Conservation (phyloP, 1,140 invertebrate genomes). For the Trinorchestia longiramus region DNA sequence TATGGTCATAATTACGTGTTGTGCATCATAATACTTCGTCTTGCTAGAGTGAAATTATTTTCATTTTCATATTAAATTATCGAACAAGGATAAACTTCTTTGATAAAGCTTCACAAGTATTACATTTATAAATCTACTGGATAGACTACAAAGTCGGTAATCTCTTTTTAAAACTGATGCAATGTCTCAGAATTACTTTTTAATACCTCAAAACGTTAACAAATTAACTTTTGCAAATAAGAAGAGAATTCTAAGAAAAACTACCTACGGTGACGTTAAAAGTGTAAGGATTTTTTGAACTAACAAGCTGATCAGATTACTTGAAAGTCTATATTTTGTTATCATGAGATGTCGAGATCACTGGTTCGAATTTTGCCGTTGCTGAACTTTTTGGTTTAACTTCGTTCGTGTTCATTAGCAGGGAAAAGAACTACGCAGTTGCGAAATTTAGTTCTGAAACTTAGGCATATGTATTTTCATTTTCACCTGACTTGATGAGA, state of each 20-base stretch:
- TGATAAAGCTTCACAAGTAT: not conserved
- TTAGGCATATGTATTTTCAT: not conserved
- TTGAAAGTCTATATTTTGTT: not conserved
- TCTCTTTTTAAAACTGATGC: not conserved
- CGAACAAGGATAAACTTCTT: not conserved
- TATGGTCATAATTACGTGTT: not conserved
- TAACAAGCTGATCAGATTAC: not conserved
- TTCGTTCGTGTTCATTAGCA: too few species aligned
- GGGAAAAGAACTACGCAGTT: too few species aligned
- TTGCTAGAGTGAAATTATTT: not conserved
- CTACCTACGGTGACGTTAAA: not conserved
- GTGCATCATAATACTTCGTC: not conserved
- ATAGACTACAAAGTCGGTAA: not conserved
- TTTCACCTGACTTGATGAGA: not conserved
- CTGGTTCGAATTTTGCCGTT: not conserved
- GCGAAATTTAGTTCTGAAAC: too few species aligned
- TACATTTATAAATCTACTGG: not conserved
- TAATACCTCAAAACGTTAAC: not conserved
- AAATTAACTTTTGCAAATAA: not conserved
- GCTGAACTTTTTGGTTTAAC: not conserved
- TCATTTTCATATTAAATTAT: not conserved
- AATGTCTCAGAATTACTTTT: not conserved
- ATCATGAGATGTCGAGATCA: not conserved
- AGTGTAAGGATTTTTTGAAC: not conserved
- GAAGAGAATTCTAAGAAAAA: not conserved